Evolutionary conservation across 2,797 vertebrate species (phyloP).

Genomic region (Dermochelys coriacea): DNA sequence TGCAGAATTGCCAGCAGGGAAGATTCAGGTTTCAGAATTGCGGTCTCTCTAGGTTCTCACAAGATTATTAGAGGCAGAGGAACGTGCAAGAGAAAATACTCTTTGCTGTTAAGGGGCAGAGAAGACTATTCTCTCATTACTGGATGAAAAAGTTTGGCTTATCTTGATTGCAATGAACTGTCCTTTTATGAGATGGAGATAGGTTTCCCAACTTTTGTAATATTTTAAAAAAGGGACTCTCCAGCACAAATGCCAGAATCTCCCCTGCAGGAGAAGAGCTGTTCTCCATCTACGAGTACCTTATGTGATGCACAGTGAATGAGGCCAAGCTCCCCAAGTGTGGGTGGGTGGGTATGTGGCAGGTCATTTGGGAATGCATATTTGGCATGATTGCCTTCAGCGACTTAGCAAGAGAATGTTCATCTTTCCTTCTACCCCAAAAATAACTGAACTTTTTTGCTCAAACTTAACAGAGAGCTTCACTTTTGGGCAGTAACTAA

Average conservation of each 20-base stretch:
- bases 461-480: neutral
- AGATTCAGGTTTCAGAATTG: constrained; percentile 54
- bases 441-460: neutral
- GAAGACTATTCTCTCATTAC: neutral
- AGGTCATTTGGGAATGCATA: too few relatives aligned
- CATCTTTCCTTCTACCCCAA: neutral
- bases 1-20: neutral
- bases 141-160: too few relatives aligned
- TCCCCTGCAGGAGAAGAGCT: too few relatives aligned
- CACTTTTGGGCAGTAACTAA: neutral
- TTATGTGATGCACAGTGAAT: too few relatives aligned
- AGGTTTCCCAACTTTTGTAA: too few relatives aligned
- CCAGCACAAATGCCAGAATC: too few relatives aligned
- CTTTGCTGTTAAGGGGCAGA: constrained; percentile 34
- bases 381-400: too few relatives aligned
- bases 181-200: too few relatives aligned
- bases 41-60: constrained; percentile 4
- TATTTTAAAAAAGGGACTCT: too few relatives aligned
- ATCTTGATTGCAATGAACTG: too few relatives aligned
- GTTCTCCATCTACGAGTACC: too few relatives aligned
- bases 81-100: constrained; percentile 44
- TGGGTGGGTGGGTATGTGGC: neutral
- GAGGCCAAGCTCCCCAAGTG: too few relatives aligned
- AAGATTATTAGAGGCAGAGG: constrained; percentile 47
- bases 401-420: neutral